A percentile compares a stretch with the other conserved stretches of the same genome.
These are phyloP conservation scores for Orchestia grillus DNA, from an alignment of 1,140 invertebrate genomes.

Conservation along the genomic window DNA sequence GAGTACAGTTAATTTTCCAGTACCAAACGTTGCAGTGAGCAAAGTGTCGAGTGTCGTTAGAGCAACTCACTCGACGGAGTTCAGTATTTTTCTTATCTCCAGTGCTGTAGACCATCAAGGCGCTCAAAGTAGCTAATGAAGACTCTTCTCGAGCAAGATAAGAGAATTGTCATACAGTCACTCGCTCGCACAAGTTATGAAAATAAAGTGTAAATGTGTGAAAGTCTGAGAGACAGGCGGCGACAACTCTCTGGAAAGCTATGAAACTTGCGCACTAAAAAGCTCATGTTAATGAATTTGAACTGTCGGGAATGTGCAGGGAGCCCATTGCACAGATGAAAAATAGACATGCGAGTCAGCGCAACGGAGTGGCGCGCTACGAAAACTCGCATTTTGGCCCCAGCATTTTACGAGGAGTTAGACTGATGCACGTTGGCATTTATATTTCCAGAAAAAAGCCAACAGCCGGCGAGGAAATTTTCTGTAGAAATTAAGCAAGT, in stretches of 20 bases:
- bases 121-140: background rate
- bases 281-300: slow-evolving; percentile 1
- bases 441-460: background rate
- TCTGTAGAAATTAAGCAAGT: no score
- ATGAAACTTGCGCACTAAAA: background rate
- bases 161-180: background rate
- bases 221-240: background rate
- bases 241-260: background rate
- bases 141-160: background rate
- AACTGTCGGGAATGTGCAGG: background rate
- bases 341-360: background rate
- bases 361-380: background rate
- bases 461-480: background rate
- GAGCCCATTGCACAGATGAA: background rate
- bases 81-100: background rate
- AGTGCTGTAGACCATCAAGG: background rate
- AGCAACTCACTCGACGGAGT: background rate
- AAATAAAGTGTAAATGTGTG: background rate
- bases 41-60: background rate
- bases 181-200: background rate
- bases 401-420: background rate
- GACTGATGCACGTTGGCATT: background rate
- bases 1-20: background rate
- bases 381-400: background rate
- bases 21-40: background rate